phyloP scores from a whole-genome alignment of 1,140 invertebrate genomes.

The Rhynchophorus ferrugineus region DNA sequence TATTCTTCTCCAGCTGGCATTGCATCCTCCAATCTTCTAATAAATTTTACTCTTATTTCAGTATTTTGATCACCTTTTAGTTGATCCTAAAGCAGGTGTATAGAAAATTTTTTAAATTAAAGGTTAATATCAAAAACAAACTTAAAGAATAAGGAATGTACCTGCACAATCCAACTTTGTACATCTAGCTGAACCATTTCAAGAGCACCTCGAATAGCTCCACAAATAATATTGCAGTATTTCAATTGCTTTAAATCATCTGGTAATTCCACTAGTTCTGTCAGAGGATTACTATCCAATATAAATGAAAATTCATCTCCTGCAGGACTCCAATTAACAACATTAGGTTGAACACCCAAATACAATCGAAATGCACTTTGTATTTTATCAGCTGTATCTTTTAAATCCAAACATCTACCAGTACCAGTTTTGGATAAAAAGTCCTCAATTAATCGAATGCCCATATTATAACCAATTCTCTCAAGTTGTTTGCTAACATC shows the following conservation, averaged over 20 bases:
- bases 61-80: conserved; percentile 91
- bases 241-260: conserved; percentile 83
- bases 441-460: conserved; percentile 94
- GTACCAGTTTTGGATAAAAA: conserved; percentile 89
- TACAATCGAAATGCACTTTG: conserved; percentile 80
- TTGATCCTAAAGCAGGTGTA: conserved; percentile 71
- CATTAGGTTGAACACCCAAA: conserved; percentile 80
- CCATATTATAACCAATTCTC: conserved; percentile 96
- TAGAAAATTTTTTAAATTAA: conserved; percentile 2
- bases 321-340: conserved; percentile 87
- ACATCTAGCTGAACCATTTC: conserved; percentile 90
- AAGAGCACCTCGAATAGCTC: conserved; percentile 86
- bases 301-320: conserved; percentile 96
- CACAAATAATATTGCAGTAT: conserved; percentile 92
- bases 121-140: background rate
- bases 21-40: conserved; percentile 92
- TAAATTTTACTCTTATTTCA: conserved; percentile 92
- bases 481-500: conserved; percentile 94
- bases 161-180: conserved; percentile 69
- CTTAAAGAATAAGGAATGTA: background rate
- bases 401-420: conserved; percentile 87
- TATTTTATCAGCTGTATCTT: conserved; percentile 96
- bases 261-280: conserved; percentile 98
- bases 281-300: conserved; percentile 91
- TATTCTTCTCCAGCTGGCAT: conserved; percentile 97